These are phyloP conservation scores for Caenorhabditis brenneri DNA, from an alignment of 1,140 invertebrate genomes.

Conservation along the genomic window DNA sequence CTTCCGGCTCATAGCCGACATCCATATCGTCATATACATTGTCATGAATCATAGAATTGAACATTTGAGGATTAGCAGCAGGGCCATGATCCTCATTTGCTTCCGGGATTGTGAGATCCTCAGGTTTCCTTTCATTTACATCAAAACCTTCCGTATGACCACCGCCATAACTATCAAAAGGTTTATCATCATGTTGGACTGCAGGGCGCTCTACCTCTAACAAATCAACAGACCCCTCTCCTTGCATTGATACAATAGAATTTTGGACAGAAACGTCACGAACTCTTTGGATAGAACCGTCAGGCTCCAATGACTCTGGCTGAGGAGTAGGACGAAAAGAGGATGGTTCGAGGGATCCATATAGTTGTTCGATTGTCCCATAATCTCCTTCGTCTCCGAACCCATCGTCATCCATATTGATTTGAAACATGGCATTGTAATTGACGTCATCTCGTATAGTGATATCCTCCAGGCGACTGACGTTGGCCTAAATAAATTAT, in stretches of 20 bases:
- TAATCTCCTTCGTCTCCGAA: neutral
- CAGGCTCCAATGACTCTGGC: neutral
- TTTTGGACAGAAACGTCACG: neutral
- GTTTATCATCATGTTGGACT: neutral
- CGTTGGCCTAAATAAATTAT: conserved; percentile 70
- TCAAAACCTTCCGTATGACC: no score
- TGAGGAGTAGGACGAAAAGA: neutral
- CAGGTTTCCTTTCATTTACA: neutral
- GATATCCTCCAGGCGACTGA: conserved; percentile 96
- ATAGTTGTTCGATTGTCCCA: neutral
- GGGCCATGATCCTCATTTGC: neutral
- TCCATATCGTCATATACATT: neutral
- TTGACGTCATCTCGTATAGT: conserved; percentile 89
- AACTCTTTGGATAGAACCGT: neutral
- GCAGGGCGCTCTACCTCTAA: neutral
- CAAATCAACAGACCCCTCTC: neutral
- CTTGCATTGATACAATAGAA: no score
- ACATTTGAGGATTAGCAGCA: neutral
- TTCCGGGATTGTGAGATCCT: neutral
- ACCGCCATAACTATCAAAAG: neutral
- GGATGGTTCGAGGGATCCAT: neutral
- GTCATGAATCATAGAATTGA: neutral
- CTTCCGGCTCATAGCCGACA: neutral
- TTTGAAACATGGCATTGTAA: neutral
- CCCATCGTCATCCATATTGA: neutral